Evolutionary conservation across 2,888 invertebrate genomes (phyloP).

Genomic region (Campoletis raptor): DNA sequence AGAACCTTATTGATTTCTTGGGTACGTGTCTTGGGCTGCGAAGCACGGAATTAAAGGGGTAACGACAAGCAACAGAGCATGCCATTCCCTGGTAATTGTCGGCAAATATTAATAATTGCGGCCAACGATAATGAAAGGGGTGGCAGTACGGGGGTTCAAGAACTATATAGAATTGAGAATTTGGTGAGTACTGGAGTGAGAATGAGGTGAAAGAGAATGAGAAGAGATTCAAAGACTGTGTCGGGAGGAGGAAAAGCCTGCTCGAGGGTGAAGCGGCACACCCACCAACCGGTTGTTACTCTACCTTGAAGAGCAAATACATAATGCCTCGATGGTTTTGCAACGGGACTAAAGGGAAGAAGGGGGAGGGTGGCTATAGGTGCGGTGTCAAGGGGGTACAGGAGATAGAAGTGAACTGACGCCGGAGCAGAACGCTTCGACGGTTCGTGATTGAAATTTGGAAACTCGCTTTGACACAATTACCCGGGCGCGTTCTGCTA

Average conservation of each 20-base stretch:
- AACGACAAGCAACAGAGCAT: constrained; percentile 64
- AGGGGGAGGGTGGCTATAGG: constrained; percentile 68
- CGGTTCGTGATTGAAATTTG: constrained; percentile 83
- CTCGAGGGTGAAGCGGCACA: constrained; percentile 77
- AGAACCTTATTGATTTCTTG: constrained; percentile 73
- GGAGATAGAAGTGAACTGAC: constrained; percentile 70
- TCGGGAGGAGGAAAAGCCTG: constrained; percentile 75
- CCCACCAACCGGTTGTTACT: constrained; percentile 71
- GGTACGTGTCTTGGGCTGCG: constrained; percentile 80
- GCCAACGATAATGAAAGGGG: constrained; percentile 57
- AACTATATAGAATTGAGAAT: constrained; percentile 21
- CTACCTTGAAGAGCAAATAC: constrained; percentile 83
- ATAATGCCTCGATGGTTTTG: constrained; percentile 84
- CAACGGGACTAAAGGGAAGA: constrained; percentile 71
- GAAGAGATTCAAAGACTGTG: constrained; percentile 76
- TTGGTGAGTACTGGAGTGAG: constrained; percentile 43
- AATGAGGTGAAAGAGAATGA: constrained; percentile 61
- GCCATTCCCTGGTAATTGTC: constrained; percentile 81
- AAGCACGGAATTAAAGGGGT: constrained; percentile 82
- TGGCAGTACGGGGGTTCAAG: constrained; percentile 17
- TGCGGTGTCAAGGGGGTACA: constrained; percentile 57
- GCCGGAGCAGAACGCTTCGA: constrained; percentile 71
- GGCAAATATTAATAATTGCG: constrained; percentile 84
- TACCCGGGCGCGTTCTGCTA: constrained; percentile 78
- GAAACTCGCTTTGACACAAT: constrained; percentile 84